Percentiles rank a stretch among this genome's conserved stretches.
phyloP scores from a whole-genome alignment of 2,113 vertebrate genomes.

The Physeter macrocephalus region DNA sequence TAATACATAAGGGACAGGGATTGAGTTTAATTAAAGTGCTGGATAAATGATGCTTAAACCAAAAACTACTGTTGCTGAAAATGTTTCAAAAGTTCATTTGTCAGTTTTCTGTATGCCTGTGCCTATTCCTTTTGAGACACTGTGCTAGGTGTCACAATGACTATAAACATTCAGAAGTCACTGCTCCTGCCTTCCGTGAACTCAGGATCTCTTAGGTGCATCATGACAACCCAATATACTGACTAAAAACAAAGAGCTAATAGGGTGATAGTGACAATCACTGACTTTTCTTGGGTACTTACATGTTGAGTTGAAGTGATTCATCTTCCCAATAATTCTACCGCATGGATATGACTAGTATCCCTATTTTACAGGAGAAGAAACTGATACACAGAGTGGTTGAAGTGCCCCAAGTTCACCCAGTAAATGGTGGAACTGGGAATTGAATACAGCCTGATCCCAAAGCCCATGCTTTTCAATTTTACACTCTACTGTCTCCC shows the following conservation, averaged over 20 bases:
- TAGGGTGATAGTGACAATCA: background rate
- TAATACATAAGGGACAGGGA: background rate
- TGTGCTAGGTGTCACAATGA: background rate
- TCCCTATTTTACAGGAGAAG: background rate
- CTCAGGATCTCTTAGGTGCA: background rate
- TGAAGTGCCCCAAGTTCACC: background rate
- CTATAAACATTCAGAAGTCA: background rate
- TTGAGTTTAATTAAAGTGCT: slow-evolving; percentile 17
- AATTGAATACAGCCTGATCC: background rate
- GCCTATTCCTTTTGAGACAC: background rate
- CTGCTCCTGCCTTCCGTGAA: background rate
- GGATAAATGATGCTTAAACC: background rate
- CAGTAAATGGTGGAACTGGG: background rate
- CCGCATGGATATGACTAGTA: background rate
- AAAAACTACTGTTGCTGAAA: slow-evolving; percentile 8
- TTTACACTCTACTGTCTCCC: background rate
- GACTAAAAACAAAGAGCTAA: background rate
- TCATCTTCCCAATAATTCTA: background rate
- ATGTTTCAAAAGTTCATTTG: background rate
- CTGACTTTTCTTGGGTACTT: background rate
- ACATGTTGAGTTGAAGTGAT: background rate
- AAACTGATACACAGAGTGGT: slow-evolving; percentile 6
- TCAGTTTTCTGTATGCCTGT: background rate
- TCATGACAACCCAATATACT: background rate
- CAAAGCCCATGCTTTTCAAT: background rate